A percentile compares a stretch with the other conserved stretches of the same genome.
These are phyloP conservation scores for Dipus sagitta DNA, from an alignment of 2,797 vertebrate genomes.

Conservation along the genomic window DNA sequence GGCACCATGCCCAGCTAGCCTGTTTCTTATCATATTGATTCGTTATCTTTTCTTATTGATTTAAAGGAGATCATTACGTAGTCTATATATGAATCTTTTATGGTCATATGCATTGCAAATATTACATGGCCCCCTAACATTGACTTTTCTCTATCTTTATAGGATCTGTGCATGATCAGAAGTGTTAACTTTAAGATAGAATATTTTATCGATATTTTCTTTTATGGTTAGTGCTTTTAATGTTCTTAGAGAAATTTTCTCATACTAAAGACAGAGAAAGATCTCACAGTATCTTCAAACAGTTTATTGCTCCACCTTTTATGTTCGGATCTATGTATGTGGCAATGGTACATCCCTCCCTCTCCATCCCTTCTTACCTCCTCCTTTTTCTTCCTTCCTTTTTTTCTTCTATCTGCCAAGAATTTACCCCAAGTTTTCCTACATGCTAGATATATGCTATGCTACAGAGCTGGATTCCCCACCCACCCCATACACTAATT, in stretches of 20 bases:
- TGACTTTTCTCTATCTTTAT: slow-evolving; percentile 41
- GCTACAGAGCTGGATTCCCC: background rate
- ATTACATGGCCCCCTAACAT: background rate
- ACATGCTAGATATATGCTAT: background rate
- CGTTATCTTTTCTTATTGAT: slow-evolving; percentile 4
- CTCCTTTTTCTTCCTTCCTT: no score
- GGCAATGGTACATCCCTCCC: background rate
- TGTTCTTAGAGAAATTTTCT: slow-evolving; percentile 10
- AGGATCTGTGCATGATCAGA: background rate
- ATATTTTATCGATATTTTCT: slow-evolving; percentile 22
- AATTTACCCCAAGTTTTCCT: background rate
- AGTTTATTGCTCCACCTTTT: background rate
- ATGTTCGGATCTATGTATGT: background rate
- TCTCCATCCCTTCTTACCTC: background rate
- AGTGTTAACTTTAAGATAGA: slow-evolving; percentile 28
- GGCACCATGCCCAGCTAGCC: background rate
- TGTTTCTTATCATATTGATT: background rate
- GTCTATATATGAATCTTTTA: background rate
- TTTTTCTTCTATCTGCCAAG: background rate
- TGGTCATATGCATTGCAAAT: background rate
- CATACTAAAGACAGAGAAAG: background rate
- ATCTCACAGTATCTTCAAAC: background rate
- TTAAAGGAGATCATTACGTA: background rate
- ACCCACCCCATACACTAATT: background rate
- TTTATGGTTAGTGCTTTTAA: background rate